phyloP scores from a whole-genome alignment of 2,888 invertebrate genomes.

The Phaedon cochleariae region DNA sequence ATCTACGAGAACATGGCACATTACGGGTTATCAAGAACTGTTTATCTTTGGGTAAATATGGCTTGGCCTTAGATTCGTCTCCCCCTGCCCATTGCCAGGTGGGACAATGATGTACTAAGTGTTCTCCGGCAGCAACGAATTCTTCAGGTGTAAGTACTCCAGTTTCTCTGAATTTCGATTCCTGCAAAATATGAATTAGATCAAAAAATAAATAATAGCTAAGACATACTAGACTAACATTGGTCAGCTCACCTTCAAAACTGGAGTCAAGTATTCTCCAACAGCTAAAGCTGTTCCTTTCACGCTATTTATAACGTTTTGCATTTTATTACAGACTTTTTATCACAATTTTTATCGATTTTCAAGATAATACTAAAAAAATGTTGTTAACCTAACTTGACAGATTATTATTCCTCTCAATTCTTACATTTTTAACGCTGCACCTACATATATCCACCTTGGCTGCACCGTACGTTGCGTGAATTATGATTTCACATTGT shows the following conservation, averaged over 20 bases:
- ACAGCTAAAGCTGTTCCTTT: constrained; percentile 96
- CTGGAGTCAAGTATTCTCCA: constrained; percentile 95
- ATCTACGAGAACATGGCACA: constrained; percentile 95
- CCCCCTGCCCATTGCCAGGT: constrained; percentile 99
- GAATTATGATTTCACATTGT: no score
- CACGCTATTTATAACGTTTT: constrained; percentile 93
- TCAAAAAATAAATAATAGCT: no score
- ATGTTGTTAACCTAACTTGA: no score
- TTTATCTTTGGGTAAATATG: constrained; percentile 93
- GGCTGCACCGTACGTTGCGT: no score
- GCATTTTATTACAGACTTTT: constrained; percentile 69
- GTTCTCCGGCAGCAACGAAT: constrained; percentile 98
- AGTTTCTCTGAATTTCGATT: constrained; percentile 96
- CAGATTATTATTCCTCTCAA: no score
- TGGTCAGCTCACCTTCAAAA: constrained; percentile 96
- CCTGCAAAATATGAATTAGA: constrained; percentile 75
- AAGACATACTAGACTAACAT: no score
- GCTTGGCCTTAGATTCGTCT: constrained; percentile 86
- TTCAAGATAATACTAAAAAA: no score
- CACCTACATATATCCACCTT: no score
- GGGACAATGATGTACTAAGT: constrained; percentile 98
- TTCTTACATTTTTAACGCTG: no score
- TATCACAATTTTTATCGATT: neutral
- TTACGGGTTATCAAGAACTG: constrained; percentile 97
- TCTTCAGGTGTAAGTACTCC: constrained; percentile 99